Base-by-base conservation (phyloP, 2,888 invertebrate species). In the Protula sp. region DNA sequence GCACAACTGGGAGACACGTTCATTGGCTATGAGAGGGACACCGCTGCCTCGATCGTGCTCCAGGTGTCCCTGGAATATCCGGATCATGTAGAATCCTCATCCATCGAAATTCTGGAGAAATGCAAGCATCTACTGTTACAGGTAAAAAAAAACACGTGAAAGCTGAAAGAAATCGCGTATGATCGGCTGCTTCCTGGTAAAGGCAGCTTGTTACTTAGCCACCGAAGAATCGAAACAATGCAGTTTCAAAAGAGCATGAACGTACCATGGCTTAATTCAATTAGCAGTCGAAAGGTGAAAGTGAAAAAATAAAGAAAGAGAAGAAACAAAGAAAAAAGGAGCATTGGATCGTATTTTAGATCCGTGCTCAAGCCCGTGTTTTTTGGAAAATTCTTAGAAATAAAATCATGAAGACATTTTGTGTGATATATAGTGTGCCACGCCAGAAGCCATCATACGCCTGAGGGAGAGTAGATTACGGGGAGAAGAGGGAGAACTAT, bases 341-440 rank as follows among this genome's bases (percentile, higher is more conserved):
- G n/a, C n/a, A n/a, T n/a, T n/a, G n/a, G n/a, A n/a, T n/a, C n/a
- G n/a, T n/a, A n/a, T n/a, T n/a, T n/a, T n/a, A n/a, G n/a, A n/a
- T n/a, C n/a, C n/a, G n/a, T n/a, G n/a, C 53, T n/a, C n/a, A n/a
- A n/a, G n/a, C n/a, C n/a, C n/a, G n/a, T n/a, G n/a, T n/a, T n/a
- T n/a, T n/a, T n/a, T n/a, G n/a, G n/a, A n/a, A n/a, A n/a, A n/a
- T n/a, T n/a, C n/a, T n/a, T n/a, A n/a, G n/a, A n/a, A n/a, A n/a
- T n/a, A n/a, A n/a, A n/a, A n/a, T n/a, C n/a, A n/a, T n/a, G n/a
- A n/a, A n/a, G n/a, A n/a, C n/a, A n/a, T n/a, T n/a, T n/a, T n/a
- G n/a, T n/a, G n/a, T n/a, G n/a, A n/a, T n/a, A n/a, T 77, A 31
- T 73, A 74, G 69, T 72, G 73, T 66, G 74, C 75, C 24, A 74